A percentile compares a stretch with the other conserved stretches of the same genome.
Evolutionary conservation across 2,888 invertebrate genomes (phyloP).

Genomic region (Zygogramma bicolorata): DNA sequence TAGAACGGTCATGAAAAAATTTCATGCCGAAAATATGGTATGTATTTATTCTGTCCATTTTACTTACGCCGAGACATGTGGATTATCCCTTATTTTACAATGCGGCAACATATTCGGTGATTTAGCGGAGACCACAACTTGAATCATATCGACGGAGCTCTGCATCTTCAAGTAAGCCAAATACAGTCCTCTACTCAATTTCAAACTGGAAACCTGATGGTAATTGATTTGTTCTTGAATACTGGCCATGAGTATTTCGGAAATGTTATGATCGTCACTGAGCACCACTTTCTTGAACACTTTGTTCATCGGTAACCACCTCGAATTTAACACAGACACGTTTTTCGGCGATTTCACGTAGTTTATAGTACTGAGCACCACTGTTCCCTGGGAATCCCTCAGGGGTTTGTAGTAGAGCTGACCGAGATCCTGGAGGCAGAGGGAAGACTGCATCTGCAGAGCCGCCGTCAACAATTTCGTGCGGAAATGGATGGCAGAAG

Average conservation of each 20-base stretch:
- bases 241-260: conserved; percentile 87
- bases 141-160: conserved; percentile 94
- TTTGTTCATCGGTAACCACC: conserved; percentile 92
- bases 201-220: conserved; percentile 85
- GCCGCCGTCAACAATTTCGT: conserved; percentile 93
- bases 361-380: conserved; percentile 90
- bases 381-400: conserved; percentile 88
- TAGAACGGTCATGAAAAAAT: no score
- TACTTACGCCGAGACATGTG: conserved; percentile 93
- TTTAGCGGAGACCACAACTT: conserved; percentile 91
- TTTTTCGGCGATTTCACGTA: conserved; percentile 84
- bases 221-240: conserved; percentile 84
- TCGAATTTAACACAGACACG: conserved; percentile 89
- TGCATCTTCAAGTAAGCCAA: conserved; percentile 96
- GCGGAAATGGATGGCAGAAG: conserved; percentile 91
- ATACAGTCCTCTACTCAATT: conserved; percentile 89
- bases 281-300: conserved; percentile 77
- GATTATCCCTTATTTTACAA: conserved; percentile 92
- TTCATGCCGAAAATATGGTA: no score
- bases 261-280: conserved; percentile 81
- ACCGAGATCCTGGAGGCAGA: conserved; percentile 89
- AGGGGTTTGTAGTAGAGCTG: conserved; percentile 94
- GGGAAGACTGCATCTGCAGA: conserved; percentile 81
- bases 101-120: conserved; percentile 96
- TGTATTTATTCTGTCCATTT: neutral